A percentile compares a stretch with the other conserved stretches of the same genome.
These are phyloP conservation scores for Eupithecia centaureata DNA, from an alignment of 2,888 invertebrate genomes.

Conservation along the genomic window DNA sequence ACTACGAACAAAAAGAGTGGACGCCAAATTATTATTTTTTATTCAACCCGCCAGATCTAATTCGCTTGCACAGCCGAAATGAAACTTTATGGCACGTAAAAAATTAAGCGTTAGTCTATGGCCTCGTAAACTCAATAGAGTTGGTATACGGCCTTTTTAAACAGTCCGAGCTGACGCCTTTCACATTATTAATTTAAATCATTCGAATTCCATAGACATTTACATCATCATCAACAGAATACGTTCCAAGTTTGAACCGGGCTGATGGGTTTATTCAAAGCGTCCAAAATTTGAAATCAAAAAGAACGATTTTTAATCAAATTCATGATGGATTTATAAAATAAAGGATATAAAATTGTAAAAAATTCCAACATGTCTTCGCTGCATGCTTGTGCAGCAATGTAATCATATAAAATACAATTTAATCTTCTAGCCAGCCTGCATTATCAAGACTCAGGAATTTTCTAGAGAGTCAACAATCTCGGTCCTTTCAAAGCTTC, in stretches of 20 bases:
- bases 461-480: constrained; percentile 14
- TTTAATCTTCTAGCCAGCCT: constrained; percentile 1
- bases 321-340: too few relatives aligned
- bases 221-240: not conserved
- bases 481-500: constrained; percentile 2
- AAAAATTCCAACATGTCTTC: too few relatives aligned
- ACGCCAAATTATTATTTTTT: constrained; percentile 2
- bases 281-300: not conserved
- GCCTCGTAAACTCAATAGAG: constrained; percentile 37
- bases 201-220: not conserved
- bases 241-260: not conserved
- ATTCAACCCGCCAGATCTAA: constrained; percentile 38
- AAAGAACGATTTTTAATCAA: not conserved
- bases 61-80: constrained; percentile 19
- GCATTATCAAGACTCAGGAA: constrained; percentile 1
- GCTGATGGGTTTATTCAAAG: not conserved
- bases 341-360: too few relatives aligned
- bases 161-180: constrained; percentile 29
- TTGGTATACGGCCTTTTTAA: constrained; percentile 38
- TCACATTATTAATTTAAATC: constrained; percentile 7
- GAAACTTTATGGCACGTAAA: constrained; percentile 45
- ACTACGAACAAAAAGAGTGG: not conserved
- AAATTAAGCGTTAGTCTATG: constrained; percentile 37
- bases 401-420: not conserved
- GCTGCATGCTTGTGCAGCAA: not conserved